phyloP scores from a whole-genome alignment of 2,888 invertebrate genomes.

The Hirtodrosophila trivittata region DNA sequence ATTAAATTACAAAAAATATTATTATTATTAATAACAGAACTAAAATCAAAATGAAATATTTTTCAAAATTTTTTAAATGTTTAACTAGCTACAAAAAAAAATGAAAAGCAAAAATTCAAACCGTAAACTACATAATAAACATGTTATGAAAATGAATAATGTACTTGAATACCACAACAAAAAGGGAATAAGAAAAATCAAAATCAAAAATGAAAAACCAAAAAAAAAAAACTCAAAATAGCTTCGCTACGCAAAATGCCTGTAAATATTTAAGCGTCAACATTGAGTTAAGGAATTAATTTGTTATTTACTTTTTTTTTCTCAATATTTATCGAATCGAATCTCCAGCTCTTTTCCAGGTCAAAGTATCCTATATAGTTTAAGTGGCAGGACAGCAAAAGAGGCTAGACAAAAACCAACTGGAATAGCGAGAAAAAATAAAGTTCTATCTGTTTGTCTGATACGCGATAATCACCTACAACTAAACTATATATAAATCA shows the following conservation, averaged over 20 bases:
- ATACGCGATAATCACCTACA: conserved; percentile 41
- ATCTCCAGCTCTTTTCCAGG: conserved; percentile 53
- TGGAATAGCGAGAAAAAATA: conserved; percentile 1
- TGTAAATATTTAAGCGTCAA: conserved; percentile 67
- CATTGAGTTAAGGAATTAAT: conserved; percentile 21
- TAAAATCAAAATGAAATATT: conserved; percentile 68
- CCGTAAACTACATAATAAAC: conserved; percentile 17
- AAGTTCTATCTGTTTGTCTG: conserved; percentile 43
- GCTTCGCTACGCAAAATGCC: conserved; percentile 75
- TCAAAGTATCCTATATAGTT: conserved; percentile 49
- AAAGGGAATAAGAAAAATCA: conserved; percentile 11
- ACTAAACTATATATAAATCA: too few species aligned
- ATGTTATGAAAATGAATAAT: conserved; percentile 33
- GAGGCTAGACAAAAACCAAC: conserved; percentile 28
- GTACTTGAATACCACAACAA: conserved; percentile 43
- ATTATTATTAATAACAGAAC: conserved; percentile 16
- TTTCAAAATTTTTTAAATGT: conserved; percentile 72
- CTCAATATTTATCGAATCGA: conserved; percentile 10
- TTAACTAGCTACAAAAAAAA: conserved; percentile 56
- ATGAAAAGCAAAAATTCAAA: conserved; percentile 6
- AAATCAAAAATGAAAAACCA: conserved; percentile 20
- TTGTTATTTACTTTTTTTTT: conserved; percentile 24
- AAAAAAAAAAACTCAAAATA: conserved; percentile 24
- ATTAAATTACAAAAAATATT: conserved; percentile 4
- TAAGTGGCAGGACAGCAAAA: conserved; percentile 30